These are phyloP conservation scores for Drosophila orosa DNA, from an alignment of 1,140 invertebrate genomes.

Conservation along the genomic window DNA sequence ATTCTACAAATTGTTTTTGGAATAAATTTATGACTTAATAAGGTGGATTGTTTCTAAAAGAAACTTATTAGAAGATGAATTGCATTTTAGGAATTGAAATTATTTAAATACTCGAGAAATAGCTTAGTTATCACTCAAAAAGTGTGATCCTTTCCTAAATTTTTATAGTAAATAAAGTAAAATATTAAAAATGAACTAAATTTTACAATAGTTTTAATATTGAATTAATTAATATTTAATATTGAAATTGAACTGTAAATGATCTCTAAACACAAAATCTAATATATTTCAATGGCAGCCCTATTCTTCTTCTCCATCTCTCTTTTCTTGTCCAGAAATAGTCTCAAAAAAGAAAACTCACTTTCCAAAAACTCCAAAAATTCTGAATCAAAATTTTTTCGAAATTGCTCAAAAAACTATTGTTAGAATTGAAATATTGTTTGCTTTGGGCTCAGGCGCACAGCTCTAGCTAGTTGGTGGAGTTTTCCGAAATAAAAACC, in stretches of 20 bases:
- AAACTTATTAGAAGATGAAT: too few species aligned
- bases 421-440: constrained; percentile 75
- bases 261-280: not conserved
- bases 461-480: constrained; percentile 42
- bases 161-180: not conserved
- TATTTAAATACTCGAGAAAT: too few species aligned
- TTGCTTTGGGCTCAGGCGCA: constrained; percentile 57
- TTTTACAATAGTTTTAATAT: not conserved
- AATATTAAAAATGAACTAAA: not conserved
- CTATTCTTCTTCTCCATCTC: not conserved
- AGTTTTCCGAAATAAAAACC: constrained; percentile 44
- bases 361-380: not conserved
- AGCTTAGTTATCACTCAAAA: too few species aligned
- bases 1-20: not conserved
- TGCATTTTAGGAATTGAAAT: too few species aligned
- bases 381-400: not conserved
- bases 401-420: constrained; percentile 38
- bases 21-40: too few species aligned
- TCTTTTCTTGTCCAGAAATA: not conserved
- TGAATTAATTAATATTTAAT: not conserved
- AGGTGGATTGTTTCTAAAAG: too few species aligned
- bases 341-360: not conserved
- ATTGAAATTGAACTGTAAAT: not conserved
- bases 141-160: not conserved
- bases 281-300: not conserved